Evolutionary conservation across 2,113 vertebrate species (phyloP).

Genomic region (Oxyruncus cristatus): DNA sequence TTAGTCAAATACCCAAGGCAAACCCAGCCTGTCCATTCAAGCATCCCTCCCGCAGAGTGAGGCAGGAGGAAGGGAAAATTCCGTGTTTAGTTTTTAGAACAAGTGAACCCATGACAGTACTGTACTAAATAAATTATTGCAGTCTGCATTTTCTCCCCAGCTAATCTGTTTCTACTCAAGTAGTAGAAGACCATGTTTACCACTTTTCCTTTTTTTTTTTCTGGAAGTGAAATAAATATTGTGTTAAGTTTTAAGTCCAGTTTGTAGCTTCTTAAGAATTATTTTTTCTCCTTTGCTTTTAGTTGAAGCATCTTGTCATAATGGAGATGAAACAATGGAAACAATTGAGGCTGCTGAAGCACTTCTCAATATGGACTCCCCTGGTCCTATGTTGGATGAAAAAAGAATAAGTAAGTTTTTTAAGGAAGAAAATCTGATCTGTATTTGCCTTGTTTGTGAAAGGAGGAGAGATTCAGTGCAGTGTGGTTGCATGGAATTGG

Average conservation of each 20-base stretch:
- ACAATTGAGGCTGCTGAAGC: constrained; percentile 91
- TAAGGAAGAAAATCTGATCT: not conserved
- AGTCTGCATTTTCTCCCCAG: not conserved
- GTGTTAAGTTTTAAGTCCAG: not conserved
- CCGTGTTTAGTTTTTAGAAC: too few species aligned
- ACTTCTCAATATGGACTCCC: constrained; percentile 91
- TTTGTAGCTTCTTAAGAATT: not conserved
- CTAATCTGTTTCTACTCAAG: not conserved
- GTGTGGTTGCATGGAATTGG: not conserved
- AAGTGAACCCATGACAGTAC: too few species aligned
- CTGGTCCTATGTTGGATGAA: constrained; percentile 82
- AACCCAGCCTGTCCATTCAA: too few species aligned
- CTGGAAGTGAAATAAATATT: not conserved
- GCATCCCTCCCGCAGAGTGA: too few species aligned
- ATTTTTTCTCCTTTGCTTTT: constrained; percentile 3
- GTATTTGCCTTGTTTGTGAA: not conserved
- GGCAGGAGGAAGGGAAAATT: too few species aligned
- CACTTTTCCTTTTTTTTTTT: not conserved
- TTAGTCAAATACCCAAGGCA: too few species aligned
- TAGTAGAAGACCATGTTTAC: not conserved
- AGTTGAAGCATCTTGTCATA: constrained; percentile 91
- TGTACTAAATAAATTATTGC: not conserved
- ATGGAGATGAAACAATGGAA: constrained; percentile 90
- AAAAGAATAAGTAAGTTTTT: constrained; percentile 85
- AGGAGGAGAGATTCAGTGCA: not conserved